Conservation (phyloP, 92 coral and sea anemone genomes). For the Muricea muricata region DNA sequence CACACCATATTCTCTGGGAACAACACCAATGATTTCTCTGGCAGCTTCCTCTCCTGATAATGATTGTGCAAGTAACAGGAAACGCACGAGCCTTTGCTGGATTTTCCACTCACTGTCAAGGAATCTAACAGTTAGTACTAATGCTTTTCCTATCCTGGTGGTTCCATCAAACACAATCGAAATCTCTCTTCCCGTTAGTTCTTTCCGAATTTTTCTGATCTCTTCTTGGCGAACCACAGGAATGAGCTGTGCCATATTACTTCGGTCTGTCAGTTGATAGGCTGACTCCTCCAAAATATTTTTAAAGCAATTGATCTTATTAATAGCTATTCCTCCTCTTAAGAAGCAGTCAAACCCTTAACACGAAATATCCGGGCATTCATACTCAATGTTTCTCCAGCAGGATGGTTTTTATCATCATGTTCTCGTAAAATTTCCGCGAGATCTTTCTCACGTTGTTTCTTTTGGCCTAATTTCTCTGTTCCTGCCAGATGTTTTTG, state of each 20-base stretch:
- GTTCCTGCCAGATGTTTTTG: slow-evolving; percentile 60
- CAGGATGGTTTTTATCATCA: slow-evolving; percentile 47
- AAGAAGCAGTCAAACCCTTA: not conserved
- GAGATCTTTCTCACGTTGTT: slow-evolving; percentile 17
- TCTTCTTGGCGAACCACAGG: not conserved
- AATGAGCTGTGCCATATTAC: not conserved
- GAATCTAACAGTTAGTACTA: slow-evolving; percentile 20
- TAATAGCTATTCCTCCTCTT: slow-evolving; percentile 25
- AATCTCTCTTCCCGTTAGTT: not conserved
- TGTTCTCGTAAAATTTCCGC: slow-evolving; percentile 40
- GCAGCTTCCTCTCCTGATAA: slow-evolving; percentile 40
- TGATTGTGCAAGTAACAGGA: slow-evolving; percentile 13
- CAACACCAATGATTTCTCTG: not conserved
- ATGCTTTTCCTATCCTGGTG: slow-evolving; percentile 22
- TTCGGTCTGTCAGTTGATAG: not conserved
- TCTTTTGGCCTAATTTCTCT: slow-evolving; percentile 28
- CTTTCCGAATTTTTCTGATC: not conserved
- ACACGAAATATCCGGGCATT: slow-evolving; percentile 33
- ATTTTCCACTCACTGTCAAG: slow-evolving; percentile 31
- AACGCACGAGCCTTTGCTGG: slow-evolving; percentile 31
- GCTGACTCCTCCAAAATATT: slow-evolving; percentile 36
- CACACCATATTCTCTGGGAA: slow-evolving; percentile 40
- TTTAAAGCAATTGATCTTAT: slow-evolving; percentile 31
- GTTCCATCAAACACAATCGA: slow-evolving; percentile 25
- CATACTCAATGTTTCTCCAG: slow-evolving; percentile 62